Evolutionary conservation across 2,113 vertebrate species (phyloP).

Genomic region (Progne subis): DNA sequence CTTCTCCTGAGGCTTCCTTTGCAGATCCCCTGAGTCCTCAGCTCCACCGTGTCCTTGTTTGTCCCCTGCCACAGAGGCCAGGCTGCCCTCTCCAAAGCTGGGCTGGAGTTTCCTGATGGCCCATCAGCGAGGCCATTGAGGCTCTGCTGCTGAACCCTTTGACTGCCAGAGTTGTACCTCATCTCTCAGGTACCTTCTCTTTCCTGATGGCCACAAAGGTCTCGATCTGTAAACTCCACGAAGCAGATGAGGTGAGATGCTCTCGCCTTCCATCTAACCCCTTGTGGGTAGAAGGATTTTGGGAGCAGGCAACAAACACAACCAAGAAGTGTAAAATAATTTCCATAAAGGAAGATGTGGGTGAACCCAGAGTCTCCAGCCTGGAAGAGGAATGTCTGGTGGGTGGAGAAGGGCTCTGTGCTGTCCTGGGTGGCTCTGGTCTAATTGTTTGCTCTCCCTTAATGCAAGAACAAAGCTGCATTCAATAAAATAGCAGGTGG

Average conservation of each 20-base stretch:
- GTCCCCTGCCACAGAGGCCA: neutral
- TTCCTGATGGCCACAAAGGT: neutral
- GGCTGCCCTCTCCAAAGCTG: neutral
- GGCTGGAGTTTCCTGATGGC: neutral
- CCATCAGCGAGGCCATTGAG: too few species aligned
- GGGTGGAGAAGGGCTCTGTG: neutral
- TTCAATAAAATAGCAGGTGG: neutral
- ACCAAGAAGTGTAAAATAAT: neutral
- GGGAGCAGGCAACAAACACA: neutral
- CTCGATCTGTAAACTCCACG: neutral
- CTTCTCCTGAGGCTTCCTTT: neutral
- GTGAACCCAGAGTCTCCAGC: neutral
- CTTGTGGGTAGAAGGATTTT: neutral
- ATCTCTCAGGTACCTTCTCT: neutral
- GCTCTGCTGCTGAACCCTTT: neutral
- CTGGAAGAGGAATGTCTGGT: neutral
- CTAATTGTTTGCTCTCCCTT: neutral
- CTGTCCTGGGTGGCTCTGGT: neutral
- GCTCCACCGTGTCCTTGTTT: fast-evolving
- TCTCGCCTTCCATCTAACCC: neutral
- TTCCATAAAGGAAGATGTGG: neutral
- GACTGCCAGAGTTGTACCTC: neutral
- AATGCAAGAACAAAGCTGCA: neutral
- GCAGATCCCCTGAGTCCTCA: fast-evolving
- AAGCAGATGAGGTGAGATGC: neutral